Evolutionary conservation across 2,888 invertebrate species (phyloP).

Genomic region (Diogma glabrata): DNA sequence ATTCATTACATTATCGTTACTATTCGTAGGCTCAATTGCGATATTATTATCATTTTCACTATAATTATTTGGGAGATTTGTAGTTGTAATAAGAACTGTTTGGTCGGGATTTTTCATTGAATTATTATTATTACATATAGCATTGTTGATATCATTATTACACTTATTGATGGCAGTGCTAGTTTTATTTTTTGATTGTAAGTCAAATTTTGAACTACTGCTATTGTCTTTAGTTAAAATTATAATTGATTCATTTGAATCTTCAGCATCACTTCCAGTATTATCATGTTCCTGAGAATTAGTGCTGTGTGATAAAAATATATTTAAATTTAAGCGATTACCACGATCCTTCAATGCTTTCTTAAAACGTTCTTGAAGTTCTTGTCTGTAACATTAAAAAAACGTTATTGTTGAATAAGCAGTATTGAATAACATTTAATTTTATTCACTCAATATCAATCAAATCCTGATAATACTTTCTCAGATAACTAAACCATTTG

Average conservation of each 20-base stretch:
- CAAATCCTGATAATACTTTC: too few relatives aligned
- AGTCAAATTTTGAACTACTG: not conserved
- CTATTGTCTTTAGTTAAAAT: conserved; percentile 5
- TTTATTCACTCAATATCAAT: not conserved
- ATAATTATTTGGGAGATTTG: not conserved
- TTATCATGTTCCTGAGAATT: conserved; percentile 26
- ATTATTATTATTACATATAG: too few relatives aligned
- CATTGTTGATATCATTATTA: not conserved
- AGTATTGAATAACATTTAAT: not conserved
- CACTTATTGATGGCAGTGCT: not conserved
- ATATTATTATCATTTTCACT: not conserved
- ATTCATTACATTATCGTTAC: not conserved
- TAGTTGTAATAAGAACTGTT: not conserved
- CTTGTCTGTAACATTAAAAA: conserved; percentile 29
- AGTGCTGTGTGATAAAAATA: conserved; percentile 45
- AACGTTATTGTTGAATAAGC: not conserved
- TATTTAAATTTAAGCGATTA: conserved; percentile 46
- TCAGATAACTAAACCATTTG: too few relatives aligned
- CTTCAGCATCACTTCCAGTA: conserved; percentile 25
- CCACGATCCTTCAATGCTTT: conserved; percentile 39
- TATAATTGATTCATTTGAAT: conserved; percentile 14
- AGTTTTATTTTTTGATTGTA: not conserved
- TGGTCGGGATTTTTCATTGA: too few relatives aligned
- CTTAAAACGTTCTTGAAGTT: conserved; percentile 38
- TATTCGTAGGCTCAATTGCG: too few relatives aligned